Percentiles rank a stretch among this genome's conserved stretches.
phyloP scores from a whole-genome alignment of 1,140 invertebrate species.

The Gonioctena quinquepunctata region DNA sequence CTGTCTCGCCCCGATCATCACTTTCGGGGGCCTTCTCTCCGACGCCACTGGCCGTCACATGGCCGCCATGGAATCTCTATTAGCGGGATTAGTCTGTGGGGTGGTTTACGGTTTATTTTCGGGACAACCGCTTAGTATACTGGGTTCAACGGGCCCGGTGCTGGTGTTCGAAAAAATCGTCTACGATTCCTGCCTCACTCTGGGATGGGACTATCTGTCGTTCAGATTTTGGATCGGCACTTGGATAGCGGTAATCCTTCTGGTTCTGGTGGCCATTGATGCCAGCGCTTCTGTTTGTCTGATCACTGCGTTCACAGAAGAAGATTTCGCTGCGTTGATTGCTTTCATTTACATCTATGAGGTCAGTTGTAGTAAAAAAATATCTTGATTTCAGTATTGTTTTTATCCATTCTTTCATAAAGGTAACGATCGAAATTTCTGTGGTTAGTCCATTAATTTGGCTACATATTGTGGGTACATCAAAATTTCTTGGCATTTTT shows the following conservation, averaged over 20 bases:
- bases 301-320: conserved; percentile 98
- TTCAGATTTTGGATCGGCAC: conserved; percentile 93
- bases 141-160: conserved; percentile 97
- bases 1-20: conserved; percentile 96
- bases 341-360: conserved; percentile 99
- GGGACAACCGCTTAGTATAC: conserved; percentile 95
- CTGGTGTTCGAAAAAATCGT: conserved; percentile 98
- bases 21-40: conserved; percentile 92
- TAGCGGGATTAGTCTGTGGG: conserved; percentile 94
- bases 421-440: too few species aligned
- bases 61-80: conserved; percentile 97
- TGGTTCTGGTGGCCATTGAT: conserved; percentile 92
- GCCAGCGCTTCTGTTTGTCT: conserved; percentile 98
- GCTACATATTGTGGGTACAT: too few species aligned
- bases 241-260: conserved; percentile 86
- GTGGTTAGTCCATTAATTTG: too few species aligned
- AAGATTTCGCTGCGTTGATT: conserved; percentile 98
- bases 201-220: conserved; percentile 88
- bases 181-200: conserved; percentile 89
- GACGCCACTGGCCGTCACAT: conserved; percentile 95
- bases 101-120: conserved; percentile 95
- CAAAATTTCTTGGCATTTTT: too few species aligned
- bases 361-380: too few species aligned
- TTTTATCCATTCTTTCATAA: too few species aligned
- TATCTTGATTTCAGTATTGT: too few species aligned